Percentiles rank a stretch among this genome's conserved stretches.
phyloP scores from a whole-genome alignment of 2,113 vertebrate species.

The Seriola dumerili region DNA sequence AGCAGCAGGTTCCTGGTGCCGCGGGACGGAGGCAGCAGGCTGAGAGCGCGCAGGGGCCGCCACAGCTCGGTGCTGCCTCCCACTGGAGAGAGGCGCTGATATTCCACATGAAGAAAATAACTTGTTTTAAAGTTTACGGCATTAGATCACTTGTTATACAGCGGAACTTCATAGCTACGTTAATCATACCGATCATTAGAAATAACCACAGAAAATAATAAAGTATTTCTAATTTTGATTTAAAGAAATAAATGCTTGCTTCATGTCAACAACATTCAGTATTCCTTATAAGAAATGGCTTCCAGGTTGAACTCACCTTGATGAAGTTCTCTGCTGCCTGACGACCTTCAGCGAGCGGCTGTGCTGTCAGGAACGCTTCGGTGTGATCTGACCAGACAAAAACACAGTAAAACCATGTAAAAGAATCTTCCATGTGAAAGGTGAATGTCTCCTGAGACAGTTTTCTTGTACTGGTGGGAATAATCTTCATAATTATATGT shows the following conservation, averaged over 20 bases:
- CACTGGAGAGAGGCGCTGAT: conserved; percentile 78
- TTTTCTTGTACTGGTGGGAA: too few species aligned
- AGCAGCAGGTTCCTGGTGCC: conserved; percentile 87
- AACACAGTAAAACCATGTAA: not conserved
- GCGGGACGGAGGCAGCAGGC: conserved; percentile 85
- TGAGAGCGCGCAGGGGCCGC: conserved; percentile 86
- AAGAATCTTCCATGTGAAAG: not conserved
- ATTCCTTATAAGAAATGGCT: too few species aligned
- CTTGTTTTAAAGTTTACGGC: too few species aligned
- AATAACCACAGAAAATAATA: not conserved
- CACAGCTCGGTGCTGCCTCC: conserved; percentile 92
- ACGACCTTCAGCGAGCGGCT: conserved; percentile 34
- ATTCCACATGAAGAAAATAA: not conserved
- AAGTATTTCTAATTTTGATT: not conserved
- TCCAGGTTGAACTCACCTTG: conserved; percentile 75
- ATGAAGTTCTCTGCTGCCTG: conserved; percentile 79
- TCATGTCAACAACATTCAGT: too few species aligned
- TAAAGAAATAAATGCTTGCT: too few species aligned
- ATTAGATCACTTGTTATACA: not conserved
- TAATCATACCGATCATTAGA: not conserved
- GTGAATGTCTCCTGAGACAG: too few species aligned
- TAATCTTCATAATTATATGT: too few species aligned
- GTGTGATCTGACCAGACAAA: conserved; percentile 79
- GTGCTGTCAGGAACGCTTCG: conserved; percentile 84
- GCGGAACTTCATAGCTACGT: not conserved